Evolutionary conservation across 2,797 vertebrate species (phyloP).

Genomic region (Sebastes ruberrimus): DNA sequence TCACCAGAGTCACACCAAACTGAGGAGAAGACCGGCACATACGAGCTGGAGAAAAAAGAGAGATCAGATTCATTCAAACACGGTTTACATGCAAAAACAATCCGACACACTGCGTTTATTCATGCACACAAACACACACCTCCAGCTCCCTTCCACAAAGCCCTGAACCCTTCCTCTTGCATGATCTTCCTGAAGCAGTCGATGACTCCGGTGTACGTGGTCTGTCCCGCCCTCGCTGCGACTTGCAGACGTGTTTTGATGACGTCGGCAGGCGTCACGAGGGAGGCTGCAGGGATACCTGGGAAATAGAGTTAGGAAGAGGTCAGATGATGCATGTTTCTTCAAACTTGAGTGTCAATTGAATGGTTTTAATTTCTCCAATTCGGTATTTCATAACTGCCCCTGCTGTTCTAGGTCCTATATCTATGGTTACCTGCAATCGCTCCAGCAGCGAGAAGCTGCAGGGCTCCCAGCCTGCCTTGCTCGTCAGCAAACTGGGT

Average conservation of each 20-base stretch:
- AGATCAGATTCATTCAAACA: not conserved
- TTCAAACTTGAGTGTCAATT: not conserved
- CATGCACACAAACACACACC: slow-evolving; percentile 75
- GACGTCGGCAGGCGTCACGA: slow-evolving; percentile 98
- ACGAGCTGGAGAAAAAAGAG: slow-evolving; percentile 83
- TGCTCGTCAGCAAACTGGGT: slow-evolving; percentile 88
- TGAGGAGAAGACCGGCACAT: slow-evolving; percentile 98
- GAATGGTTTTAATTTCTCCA: not conserved
- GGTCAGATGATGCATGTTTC: not conserved
- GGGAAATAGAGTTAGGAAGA: slow-evolving; percentile 18
- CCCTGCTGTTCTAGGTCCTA: not conserved
- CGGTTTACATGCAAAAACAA: not conserved
- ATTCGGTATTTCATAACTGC: not conserved
- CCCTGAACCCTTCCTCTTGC: slow-evolving; percentile 91
- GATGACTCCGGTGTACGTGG: slow-evolving; percentile 91
- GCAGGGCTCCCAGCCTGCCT: slow-evolving; percentile 89
- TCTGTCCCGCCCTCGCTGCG: slow-evolving; percentile 95
- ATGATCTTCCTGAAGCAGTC: slow-evolving; percentile 97
- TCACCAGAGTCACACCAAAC: slow-evolving; percentile 96
- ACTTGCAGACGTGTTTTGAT: slow-evolving; percentile 99
- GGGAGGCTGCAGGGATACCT: slow-evolving; percentile 97
- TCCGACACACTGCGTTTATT: accelerated
- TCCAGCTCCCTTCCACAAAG: slow-evolving; percentile 97
- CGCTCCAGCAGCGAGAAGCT: slow-evolving; percentile 95
- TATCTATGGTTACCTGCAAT: slow-evolving; percentile 88